Conservation (phyloP, 2,888 invertebrate species). For the Papilio demoleus region DNA sequence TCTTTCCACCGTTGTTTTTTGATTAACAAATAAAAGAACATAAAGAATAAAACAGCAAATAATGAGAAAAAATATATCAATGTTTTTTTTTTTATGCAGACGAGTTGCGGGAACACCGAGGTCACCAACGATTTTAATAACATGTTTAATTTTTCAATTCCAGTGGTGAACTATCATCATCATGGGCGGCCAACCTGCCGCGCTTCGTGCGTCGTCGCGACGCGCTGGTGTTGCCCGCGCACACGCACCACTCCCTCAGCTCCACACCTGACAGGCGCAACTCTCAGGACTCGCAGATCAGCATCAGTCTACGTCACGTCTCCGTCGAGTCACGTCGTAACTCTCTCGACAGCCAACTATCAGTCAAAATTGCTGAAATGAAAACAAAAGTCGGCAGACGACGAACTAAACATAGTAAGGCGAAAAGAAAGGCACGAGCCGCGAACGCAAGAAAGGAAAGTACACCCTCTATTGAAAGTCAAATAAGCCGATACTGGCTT, state of each 20-base stretch:
- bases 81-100: no score
- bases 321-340: constrained; percentile 94
- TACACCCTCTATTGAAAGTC: constrained; percentile 92
- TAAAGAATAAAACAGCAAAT: no score
- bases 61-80: no score
- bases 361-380: constrained; percentile 92
- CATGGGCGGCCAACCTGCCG: constrained; percentile 96
- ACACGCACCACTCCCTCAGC: constrained; percentile 78
- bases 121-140: no score
- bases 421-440: constrained; percentile 72
- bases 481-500: constrained; percentile 87
- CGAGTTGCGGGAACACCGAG: no score
- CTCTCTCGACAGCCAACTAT: constrained; percentile 94
- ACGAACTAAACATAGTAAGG: constrained; percentile 74
- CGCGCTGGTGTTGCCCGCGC: constrained; percentile 86
- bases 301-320: constrained; percentile 91
- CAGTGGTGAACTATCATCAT: constrained; percentile 93
- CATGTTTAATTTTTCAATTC: constrained; percentile 15
- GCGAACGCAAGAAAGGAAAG: constrained; percentile 84
- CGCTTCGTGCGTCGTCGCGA: constrained; percentile 93
- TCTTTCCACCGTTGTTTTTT: no score
- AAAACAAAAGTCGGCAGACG: constrained; percentile 87
- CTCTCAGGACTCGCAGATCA: constrained; percentile 87
- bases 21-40: no score
- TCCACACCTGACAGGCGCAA: constrained; percentile 84